Percentiles rank a stretch among this genome's conserved stretches.
phyloP scores from a whole-genome alignment of 2,888 invertebrate genomes.

The Arrhopalites spinosus region DNA sequence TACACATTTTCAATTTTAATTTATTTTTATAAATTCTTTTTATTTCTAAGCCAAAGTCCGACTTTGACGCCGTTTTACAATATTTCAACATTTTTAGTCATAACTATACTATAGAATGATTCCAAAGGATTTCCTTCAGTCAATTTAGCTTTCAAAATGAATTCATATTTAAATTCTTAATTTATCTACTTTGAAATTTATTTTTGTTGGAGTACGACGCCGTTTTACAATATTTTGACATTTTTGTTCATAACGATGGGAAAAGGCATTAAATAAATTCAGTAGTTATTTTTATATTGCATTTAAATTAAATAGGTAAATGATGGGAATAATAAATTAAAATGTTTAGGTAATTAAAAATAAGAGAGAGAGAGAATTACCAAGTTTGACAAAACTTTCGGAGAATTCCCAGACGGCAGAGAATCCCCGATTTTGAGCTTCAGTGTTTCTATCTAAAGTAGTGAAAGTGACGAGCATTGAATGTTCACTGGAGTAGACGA shows the following conservation, averaged over 20 bases:
- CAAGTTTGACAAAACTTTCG: conserved; percentile 96
- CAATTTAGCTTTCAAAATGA: too few relatives aligned
- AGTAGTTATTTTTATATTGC: too few relatives aligned
- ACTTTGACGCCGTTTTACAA: not conserved
- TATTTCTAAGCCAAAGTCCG: too few relatives aligned
- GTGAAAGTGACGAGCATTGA: conserved; percentile 88
- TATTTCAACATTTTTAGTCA: not conserved
- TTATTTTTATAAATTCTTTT: not conserved
- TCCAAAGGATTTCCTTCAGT: too few relatives aligned
- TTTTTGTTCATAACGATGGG: not conserved
- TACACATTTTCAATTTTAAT: conserved; percentile 59
- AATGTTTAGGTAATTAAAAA: conserved; percentile 6
- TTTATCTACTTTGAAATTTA: too few relatives aligned
- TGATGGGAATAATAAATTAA: too few relatives aligned
- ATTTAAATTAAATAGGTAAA: too few relatives aligned
- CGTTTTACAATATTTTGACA: not conserved
- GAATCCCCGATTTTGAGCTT: conserved; percentile 96
- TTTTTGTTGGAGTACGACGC: not conserved
- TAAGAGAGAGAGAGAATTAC: conserved; percentile 64
- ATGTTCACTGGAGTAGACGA: conserved; percentile 91
- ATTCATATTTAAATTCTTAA: too few relatives aligned
- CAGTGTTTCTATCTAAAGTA: conserved; percentile 87
- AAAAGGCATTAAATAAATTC: too few relatives aligned
- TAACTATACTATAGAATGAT: not conserved
- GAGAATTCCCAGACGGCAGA: conserved; percentile 99